Base-by-base conservation (phyloP, 2,113 vertebrate species). In the Prinia subflava region DNA sequence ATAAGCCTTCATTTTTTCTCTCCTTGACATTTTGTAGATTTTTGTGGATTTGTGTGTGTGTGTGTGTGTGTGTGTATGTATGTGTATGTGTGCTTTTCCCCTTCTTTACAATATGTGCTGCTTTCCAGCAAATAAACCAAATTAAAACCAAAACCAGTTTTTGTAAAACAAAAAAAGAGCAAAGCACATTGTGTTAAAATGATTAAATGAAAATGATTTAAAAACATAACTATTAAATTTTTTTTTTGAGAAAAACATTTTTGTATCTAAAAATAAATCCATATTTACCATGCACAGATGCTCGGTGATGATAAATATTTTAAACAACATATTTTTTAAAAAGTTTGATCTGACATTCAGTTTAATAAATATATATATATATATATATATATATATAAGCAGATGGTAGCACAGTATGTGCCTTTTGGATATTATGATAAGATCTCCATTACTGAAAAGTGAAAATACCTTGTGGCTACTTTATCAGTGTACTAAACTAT, bases 361-460 rank as follows among this genome's bases (percentile, higher is more conserved):
- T 89, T 79, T 74, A 85, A 62, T n/a, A n/a, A n/a, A n/a, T n/a
- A n/a, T n/a, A n/a, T n/a, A n/a, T n/a, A n/a, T n/a, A n/a, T n/a
- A n/a, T n/a, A n/a, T n/a, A n/a, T n/a, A n/a, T n/a, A n/a, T n/a
- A 39, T 39, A 39, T 39, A 39, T 20, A 94, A 95, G 77, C 96
- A 97, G 93, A 96, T 96, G 96, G 96, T 63, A 71, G 53, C 90
- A 89, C 86, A 83, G 89, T 84, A 59, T 95, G 92, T 84, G 90
- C 84, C 83, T 93, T 93, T 91, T 90, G 84, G 90, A 89, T 87
- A 94, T 79, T 96, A 56, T 68, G 37, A 81, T 83, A 94, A 75
- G 64, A 88, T 94, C 47, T 95, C 84, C 35, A 75, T 52, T 82
- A 41, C 70, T 92, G 82, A 95, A 94, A 90, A 70, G 11, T 65